Evolutionary conservation across 2,113 vertebrate genomes (phyloP).

Genomic region (Dolichotis patagonum): DNA sequence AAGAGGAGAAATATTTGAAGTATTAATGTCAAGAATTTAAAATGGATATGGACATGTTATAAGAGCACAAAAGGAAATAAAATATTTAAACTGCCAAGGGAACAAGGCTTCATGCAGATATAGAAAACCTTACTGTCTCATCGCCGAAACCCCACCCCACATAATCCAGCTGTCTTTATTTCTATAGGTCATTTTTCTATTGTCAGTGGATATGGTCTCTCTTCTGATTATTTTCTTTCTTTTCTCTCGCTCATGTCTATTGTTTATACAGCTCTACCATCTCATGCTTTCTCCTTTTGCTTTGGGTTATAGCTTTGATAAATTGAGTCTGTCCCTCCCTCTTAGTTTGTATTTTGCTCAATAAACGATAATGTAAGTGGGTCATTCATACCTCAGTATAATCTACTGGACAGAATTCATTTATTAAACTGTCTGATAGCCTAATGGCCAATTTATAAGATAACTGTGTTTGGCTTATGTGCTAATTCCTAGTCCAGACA

Average conservation of each 20-base stretch:
- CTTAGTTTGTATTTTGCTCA: not conserved
- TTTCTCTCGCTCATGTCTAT: not conserved
- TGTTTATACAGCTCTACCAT: not conserved
- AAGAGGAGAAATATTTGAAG: not conserved
- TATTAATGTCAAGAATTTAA: not conserved
- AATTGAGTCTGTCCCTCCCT: not conserved
- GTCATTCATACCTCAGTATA: not conserved
- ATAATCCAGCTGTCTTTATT: not conserved
- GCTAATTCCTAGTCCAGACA: not conserved
- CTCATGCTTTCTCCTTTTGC: not conserved
- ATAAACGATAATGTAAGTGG: not conserved
- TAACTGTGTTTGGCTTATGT: not conserved
- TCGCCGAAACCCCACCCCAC: not conserved
- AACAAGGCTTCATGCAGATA: not conserved
- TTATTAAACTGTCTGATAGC: not conserved
- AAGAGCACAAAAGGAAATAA: not conserved
- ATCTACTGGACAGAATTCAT: not conserved
- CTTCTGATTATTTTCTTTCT: not conserved
- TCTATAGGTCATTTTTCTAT: not conserved
- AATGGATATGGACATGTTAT: not conserved
- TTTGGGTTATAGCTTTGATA: not conserved
- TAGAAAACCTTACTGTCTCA: not conserved
- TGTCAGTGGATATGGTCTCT: not conserved
- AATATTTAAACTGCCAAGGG: not conserved
- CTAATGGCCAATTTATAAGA: not conserved